Evolutionary conservation across 2,797 vertebrate genomes (phyloP).

Genomic region (Chromobotia macracanthus): DNA sequence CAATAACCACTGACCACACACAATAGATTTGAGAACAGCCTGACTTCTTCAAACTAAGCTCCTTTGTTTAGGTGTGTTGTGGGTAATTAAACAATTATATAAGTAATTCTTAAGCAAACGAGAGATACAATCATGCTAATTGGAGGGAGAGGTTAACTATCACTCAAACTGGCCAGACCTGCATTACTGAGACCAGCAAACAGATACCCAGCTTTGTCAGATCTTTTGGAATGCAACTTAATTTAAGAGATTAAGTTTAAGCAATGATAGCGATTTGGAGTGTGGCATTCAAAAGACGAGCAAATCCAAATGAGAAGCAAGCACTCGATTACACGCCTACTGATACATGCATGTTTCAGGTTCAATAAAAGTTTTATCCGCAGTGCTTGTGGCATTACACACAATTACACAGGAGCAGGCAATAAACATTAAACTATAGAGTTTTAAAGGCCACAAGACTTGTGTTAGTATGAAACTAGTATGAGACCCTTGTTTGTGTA

Average conservation of each 20-base stretch:
- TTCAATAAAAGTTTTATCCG: too few relatives aligned
- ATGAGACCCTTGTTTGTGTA: neutral
- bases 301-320: neutral
- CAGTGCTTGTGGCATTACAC: too few relatives aligned
- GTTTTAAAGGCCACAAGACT: neutral
- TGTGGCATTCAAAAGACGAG: neutral
- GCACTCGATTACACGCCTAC: neutral
- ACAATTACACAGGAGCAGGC: too few relatives aligned
- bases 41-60: constrained; percentile 71
- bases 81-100: constrained; percentile 73
- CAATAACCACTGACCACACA: constrained; percentile 70
- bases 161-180: constrained; percentile 63
- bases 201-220: constrained; percentile 29
- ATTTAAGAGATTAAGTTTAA: constrained; percentile 18
- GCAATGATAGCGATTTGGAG: constrained; percentile 5
- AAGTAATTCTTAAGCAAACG: constrained; percentile 81
- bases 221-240: constrained; percentile 12
- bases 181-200: constrained; percentile 43
- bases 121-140: constrained; percentile 76
- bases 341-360: neutral
- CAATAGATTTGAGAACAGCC: constrained; percentile 63
- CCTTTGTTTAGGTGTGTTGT: constrained; percentile 76
- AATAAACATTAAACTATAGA: neutral
- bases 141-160: constrained; percentile 72
- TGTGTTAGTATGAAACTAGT: neutral